These are phyloP conservation scores for Morelia viridis DNA, from an alignment of 2,797 vertebrate genomes.

Conservation along the genomic window DNA sequence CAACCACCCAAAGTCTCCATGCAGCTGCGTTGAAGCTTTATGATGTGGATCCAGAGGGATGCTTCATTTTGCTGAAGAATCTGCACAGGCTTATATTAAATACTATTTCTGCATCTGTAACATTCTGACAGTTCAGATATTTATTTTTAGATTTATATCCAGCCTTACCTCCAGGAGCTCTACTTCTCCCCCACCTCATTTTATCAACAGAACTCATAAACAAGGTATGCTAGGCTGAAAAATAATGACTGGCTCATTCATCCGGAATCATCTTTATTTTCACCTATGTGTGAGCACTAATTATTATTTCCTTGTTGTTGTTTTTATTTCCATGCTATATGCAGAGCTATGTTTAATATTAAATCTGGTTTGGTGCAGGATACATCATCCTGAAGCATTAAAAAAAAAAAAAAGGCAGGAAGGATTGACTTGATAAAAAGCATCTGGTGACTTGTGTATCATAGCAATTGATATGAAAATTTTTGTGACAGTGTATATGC, in stretches of 20 bases:
- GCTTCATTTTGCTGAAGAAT: background rate
- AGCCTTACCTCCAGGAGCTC: background rate
- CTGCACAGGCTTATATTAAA: background rate
- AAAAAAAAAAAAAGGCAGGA: background rate
- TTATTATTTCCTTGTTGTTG: background rate
- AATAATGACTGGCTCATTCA: background rate
- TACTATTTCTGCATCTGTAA: background rate
- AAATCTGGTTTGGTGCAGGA: background rate
- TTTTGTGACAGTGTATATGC: background rate
- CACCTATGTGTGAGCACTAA: background rate
- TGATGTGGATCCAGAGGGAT: background rate
- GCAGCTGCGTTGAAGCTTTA: background rate
- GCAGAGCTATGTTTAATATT: background rate
- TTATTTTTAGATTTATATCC: background rate
- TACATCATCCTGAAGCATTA: background rate
- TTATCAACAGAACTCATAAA: background rate
- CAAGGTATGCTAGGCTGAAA: background rate
- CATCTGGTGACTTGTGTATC: background rate
- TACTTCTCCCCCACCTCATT: background rate
- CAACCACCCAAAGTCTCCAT: background rate
- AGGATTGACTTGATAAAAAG: background rate
- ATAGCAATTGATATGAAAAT: background rate
- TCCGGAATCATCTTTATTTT: background rate
- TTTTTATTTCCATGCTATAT: background rate
- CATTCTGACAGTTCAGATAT: background rate